These are phyloP conservation scores for Anguilla marmorata DNA, from an alignment of 2,797 vertebrate species.

Conservation along the genomic window DNA sequence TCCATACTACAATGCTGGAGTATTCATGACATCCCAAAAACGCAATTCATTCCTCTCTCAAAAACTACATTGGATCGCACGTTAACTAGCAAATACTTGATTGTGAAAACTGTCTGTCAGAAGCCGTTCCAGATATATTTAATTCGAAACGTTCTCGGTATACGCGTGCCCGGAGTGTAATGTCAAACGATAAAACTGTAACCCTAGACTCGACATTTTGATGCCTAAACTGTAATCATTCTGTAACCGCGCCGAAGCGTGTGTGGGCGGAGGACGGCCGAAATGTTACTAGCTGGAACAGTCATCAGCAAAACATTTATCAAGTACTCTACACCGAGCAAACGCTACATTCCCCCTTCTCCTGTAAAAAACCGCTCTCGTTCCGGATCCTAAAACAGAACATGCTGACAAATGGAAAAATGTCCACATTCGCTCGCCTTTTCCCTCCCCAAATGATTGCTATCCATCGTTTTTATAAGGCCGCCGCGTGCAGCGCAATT, in stretches of 20 bases:
- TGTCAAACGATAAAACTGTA: conserved; percentile 37
- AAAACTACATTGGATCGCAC: neutral
- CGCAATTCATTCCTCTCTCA: neutral
- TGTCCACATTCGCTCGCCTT: conserved; percentile 29
- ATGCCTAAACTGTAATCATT: conserved; percentile 54
- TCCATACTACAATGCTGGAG: neutral
- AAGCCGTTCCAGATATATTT: conserved; percentile 26
- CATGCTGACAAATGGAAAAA: conserved; percentile 60
- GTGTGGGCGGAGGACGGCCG: conserved; percentile 68
- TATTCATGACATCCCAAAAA: conserved; percentile 5
- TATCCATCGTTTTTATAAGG: neutral
- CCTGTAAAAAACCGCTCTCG: conserved; percentile 79
- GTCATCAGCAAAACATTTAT: conserved; percentile 91
- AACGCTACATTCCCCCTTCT: conserved; percentile 86
- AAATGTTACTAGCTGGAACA: conserved; percentile 61
- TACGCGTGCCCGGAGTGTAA: conserved; percentile 29
- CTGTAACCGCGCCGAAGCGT: conserved; percentile 63
- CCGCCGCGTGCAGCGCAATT: conserved; percentile 7
- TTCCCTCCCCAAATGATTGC: conserved; percentile 35
- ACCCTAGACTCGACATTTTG: conserved; percentile 37
- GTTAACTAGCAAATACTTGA: conserved; percentile 13
- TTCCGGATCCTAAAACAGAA: conserved; percentile 62
- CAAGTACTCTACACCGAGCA: conserved; percentile 82
- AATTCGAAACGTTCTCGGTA: neutral
- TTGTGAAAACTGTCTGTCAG: neutral